Base-by-base conservation (phyloP, 2,113 vertebrate species). In the Lophotis ruficrista region DNA sequence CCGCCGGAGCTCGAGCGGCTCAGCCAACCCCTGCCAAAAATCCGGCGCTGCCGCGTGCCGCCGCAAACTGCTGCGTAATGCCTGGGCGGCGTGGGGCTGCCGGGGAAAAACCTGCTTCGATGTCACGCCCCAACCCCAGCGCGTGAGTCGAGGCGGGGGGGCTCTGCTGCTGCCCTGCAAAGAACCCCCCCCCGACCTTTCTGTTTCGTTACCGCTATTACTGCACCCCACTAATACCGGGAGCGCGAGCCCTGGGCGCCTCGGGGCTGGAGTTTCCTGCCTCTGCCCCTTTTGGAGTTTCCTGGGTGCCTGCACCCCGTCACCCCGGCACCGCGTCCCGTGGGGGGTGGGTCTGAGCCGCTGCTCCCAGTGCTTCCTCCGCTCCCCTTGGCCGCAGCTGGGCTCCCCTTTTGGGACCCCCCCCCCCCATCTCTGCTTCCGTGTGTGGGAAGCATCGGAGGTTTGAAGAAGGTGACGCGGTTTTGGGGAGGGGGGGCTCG, bases 261-360 rank as follows among this genome's bases (percentile, higher is more conserved):
- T 57, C 9, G 31, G 57, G 72, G 41, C 30, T 6, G 33, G 41
- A 66, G 90, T 93, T 97, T 93, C 79, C 19, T 7, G 70, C 71
- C 24, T 41, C 60, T 62, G 23, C 83, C 75, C 15, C 31, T 81
- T 82, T 24, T 47, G 70, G 84, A 79, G 81, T 87, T 96, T 94
- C 57, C 84, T 78, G 83, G 7, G 60, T 54, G 69, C 71, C 33
- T 50, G 61, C 8, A 27, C 51, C 27, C 17, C 21, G 2, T 24
- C 64, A 65, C 50, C 69, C 45, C 7, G 1, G 9, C 38, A 18
- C 48, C 6, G 2, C 0, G 0, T 72, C 24, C 70, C 2, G 1
- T 6, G 0, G 20, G 2, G 54, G 58, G 38, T 19, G 54, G 37
- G 14, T 60, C 38, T 5, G 5, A 5, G 41, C 41, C 3, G 41